Conservation (phyloP, 2,113 vertebrate species). For the Cichladusa arquata region DNA sequence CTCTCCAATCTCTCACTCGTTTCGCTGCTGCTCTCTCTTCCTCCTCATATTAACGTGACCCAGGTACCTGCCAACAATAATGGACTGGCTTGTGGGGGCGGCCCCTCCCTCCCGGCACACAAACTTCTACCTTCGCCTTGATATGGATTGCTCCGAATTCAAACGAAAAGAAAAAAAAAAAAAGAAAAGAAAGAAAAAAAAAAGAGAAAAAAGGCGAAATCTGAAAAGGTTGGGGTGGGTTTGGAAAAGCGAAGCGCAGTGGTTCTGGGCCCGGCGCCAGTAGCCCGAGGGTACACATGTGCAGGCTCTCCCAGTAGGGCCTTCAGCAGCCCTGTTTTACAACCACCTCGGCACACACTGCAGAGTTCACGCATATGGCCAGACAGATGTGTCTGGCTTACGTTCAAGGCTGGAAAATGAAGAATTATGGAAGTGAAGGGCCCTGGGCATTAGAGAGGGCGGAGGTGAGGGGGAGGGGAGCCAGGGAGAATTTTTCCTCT, state of each 20-base stretch:
- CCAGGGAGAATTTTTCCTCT: slow-evolving; percentile 74
- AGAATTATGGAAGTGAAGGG: slow-evolving; percentile 97
- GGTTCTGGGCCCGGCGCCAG: slow-evolving; percentile 83
- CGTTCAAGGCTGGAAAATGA: slow-evolving; percentile 94
- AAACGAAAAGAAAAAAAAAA: slow-evolving; percentile 46
- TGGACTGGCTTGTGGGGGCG: slow-evolving; percentile 66
- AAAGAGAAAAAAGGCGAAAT: slow-evolving; percentile 70
- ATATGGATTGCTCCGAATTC: slow-evolving; percentile 60
- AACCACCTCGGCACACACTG: slow-evolving; percentile 85
- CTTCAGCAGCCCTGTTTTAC: slow-evolving; percentile 87
- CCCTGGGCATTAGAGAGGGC: slow-evolving; percentile 87
- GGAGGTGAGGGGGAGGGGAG: slow-evolving; percentile 69
- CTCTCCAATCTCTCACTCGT: slow-evolving; percentile 69
- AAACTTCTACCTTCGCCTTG: slow-evolving; percentile 69
- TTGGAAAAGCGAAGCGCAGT: slow-evolving; percentile 78
- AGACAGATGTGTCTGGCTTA: slow-evolving; percentile 98
- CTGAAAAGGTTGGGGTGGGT: slow-evolving; percentile 78
- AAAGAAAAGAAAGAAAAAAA: background rate
- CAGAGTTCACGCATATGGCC: slow-evolving; percentile 95
- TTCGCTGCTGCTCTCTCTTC: slow-evolving; percentile 73
- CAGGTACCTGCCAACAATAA: slow-evolving; percentile 80
- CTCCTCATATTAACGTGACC: slow-evolving; percentile 74
- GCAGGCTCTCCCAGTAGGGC: slow-evolving; percentile 84
- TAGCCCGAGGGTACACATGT: slow-evolving; percentile 84
- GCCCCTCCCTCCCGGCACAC: slow-evolving; percentile 66